Conservation (phyloP, 2,113 vertebrate species). For the Symphodus melops region DNA sequence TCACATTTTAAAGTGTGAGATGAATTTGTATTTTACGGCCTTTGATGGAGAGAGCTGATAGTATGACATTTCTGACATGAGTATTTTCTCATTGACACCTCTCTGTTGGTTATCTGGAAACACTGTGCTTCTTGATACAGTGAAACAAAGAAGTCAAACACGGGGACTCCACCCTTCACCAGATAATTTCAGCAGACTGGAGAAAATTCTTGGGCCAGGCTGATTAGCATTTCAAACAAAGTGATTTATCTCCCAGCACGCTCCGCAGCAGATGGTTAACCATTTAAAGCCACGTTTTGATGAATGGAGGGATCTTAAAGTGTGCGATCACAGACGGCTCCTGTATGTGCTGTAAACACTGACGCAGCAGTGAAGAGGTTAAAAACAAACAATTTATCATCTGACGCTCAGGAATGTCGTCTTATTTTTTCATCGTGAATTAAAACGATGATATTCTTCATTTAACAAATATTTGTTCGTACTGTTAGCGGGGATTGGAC, state of each 20-base stretch:
- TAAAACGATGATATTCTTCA: not conserved
- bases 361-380: not conserved
- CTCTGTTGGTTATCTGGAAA: too few species aligned
- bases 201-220: conserved; percentile 11
- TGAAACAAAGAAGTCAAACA: not conserved
- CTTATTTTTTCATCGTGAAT: not conserved
- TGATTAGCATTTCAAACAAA: conserved; percentile 62
- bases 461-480: too few species aligned
- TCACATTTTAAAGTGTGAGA: too few species aligned
- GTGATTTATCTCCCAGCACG: conserved; percentile 49
- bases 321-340: not conserved
- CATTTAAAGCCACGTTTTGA: conserved; percentile 2
- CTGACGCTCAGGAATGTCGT: not conserved
- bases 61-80: too few species aligned
- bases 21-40: too few species aligned
- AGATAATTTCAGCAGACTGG: conserved; percentile 6
- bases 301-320: conserved; percentile 16
- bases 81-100: too few species aligned
- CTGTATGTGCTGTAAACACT: not conserved
- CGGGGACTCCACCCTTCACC: not conserved
- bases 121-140: not conserved
- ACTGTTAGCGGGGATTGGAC: too few species aligned
- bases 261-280: conserved; percentile 42
- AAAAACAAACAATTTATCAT: not conserved
- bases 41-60: too few species aligned